Evolutionary conservation across 2,888 invertebrate genomes (phyloP), one percentile per base, ranked within the genome.

Genomic region (Synergus laeviventris): DNA sequence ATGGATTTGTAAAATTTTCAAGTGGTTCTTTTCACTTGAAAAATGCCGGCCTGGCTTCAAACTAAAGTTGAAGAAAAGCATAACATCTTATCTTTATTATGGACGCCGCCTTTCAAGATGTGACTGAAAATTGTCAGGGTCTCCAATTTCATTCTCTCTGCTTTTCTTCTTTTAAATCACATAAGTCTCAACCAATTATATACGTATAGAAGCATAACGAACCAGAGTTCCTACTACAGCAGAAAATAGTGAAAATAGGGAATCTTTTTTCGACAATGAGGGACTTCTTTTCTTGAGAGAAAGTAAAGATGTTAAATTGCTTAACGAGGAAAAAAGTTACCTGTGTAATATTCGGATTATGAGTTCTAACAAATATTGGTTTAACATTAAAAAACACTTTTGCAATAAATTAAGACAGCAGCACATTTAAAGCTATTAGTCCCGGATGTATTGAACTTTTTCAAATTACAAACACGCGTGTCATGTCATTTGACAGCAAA

Each of bases 341-440:
- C 70, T 70, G 16, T n/a, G 70, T 5, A 70, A 31, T 7, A 70
- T 45, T 49, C 70, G 31, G 1, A 31, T 70, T 70, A 70, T 5
- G 49, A 70, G 45, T 31, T 54, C 70, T 31, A 70, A 16, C 5
- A 70, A 70, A 70, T 36, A 70, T 70, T 4, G 31, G 70, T 70
- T 70, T 24, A 70, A 36, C 1, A 70, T n/a, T 31, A 45, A 11
- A 70, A 54, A 49, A 36, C 36, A 70, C 49, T 49, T 49, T 31
- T 70, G 49, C n/a, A n/a, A 31, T n/a, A 31, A n/a, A 49, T 49
- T 16, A 70, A 70, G 11, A 24, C 4, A 70, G 31, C 16, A 70
- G n/a, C 70, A 70, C 70, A 70, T 70, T 66, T 42, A 42, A n/a
- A 18, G 45, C 49, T 70, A 49, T 49, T 11, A 31, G 38, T 36